Percentiles rank a stretch among this genome's conserved stretches.
Evolutionary conservation across 1,140 invertebrate species (phyloP).

Genomic region (Dinothrombium tinctorium): DNA sequence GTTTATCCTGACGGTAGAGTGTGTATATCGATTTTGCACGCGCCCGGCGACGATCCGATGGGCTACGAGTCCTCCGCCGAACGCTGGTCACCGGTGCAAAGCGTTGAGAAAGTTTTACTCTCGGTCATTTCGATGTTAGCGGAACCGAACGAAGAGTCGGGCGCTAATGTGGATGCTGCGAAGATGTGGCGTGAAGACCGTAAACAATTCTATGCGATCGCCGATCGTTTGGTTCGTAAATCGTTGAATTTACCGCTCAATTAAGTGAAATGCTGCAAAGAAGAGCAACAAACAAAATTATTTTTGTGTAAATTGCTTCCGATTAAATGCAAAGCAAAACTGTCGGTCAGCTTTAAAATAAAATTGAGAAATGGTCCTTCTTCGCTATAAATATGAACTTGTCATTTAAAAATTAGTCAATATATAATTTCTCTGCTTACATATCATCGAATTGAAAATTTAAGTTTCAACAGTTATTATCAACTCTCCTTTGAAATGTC

Average conservation of each 20-base stretch:
- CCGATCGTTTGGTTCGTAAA: conserved; percentile 69
- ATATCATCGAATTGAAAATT: no score
- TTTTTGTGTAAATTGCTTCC: no score
- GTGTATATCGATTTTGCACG: conserved; percentile 98
- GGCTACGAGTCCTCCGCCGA: conserved; percentile 96
- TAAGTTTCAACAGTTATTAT: no score
- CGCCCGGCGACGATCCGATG: conserved; percentile 91
- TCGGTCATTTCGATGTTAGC: conserved; percentile 97
- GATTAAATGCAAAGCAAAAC: no score
- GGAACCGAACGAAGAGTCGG: conserved; percentile 98
- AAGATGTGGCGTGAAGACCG: conserved; percentile 98
- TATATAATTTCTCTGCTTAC: no score
- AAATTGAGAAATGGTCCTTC: no score
- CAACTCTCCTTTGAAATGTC: no score
- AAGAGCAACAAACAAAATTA: no score
- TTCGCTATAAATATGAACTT: no score
- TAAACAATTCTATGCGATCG: conserved; percentile 76
- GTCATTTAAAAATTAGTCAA: no score
- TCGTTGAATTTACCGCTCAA: conserved; percentile 37
- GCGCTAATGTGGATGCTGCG: conserved; percentile 96
- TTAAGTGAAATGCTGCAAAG: no score
- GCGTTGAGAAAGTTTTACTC: conserved; percentile 93
- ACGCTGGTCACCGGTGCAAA: conserved; percentile 93
- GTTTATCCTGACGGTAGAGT: conserved; percentile 92
- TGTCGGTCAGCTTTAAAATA: no score